Evolutionary conservation across 1,140 invertebrate species (phyloP), one percentile per base, ranked within the genome.

Genomic region (Scaptomyza pallida): DNA sequence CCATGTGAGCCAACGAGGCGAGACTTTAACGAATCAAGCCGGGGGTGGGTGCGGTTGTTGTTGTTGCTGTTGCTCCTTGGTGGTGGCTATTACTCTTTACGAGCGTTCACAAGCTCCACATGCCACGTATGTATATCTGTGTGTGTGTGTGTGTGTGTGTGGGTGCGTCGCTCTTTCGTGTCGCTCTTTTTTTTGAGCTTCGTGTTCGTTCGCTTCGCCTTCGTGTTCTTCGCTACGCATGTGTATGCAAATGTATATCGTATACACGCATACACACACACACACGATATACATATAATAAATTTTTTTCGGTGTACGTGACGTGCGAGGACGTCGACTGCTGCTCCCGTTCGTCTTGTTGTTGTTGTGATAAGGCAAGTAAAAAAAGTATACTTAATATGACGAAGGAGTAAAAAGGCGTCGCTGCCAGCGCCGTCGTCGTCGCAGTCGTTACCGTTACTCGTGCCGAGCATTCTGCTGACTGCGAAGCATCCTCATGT

Each of bases 181-280:
- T 72, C 61, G 82, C 78, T 77, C 76, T 76, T 75, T 65, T 74
- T 23, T 23, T 26, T 26, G 5, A 16, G n/a, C 56, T 70, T 82
- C 78, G 78, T 76, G 44, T 47, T 65, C 65, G 43, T 75, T 61
- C 23, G 57, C 33, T 73, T n/a, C n/a, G 59, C 57, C 67, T 13
- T 59, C 33, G 15, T 44, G 57, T 48, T 61, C 30, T 55, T 50
- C n/a, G 61, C 50, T 86, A 81, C 81, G 81, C 81, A 86, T 86
- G 75, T 80, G 80, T 89, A 89, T 89, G 85, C 76, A 89, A 80
- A 88, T 88, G 62, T 81, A 72, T 86, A 88, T 89, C 75, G 75
- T 64, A 74, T 81, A 78, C 81, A 61, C 65, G 5, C 54, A 67
- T 30, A 63, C 15, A 61, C 48, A 62, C 40, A 69, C 48, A 62